A percentile compares a stretch with the other conserved stretches of the same genome.
These are phyloP conservation scores for Microcebus ravelobensis DNA, from an alignment of 2,113 vertebrate species.

Conservation along the genomic window DNA sequence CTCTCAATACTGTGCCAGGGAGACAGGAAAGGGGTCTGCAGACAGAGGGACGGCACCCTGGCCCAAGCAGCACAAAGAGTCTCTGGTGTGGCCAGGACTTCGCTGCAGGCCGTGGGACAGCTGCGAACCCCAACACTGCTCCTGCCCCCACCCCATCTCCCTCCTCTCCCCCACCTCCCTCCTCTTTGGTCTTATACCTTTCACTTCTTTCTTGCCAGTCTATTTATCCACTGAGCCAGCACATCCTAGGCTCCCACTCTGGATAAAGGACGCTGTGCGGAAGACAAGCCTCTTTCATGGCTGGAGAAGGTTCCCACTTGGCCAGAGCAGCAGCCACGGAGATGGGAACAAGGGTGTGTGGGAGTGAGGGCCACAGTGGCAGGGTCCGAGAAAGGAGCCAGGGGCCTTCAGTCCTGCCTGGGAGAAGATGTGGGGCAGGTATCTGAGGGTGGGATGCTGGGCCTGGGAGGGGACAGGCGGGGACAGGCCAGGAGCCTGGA, in stretches of 20 bases:
- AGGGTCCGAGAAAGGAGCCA: not conserved
- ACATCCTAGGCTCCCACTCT: not conserved
- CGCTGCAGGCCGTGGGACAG: not conserved
- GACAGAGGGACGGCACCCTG: not conserved
- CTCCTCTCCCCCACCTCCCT: not conserved
- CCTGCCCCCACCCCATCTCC: not conserved
- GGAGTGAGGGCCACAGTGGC: not conserved
- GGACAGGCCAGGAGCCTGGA: not conserved
- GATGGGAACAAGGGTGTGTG: not conserved
- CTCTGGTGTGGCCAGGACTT: not conserved
- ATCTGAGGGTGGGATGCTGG: not conserved
- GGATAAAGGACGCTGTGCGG: not conserved
- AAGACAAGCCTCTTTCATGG: not conserved
- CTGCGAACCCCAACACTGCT: not conserved
- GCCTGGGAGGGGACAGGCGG: not conserved
- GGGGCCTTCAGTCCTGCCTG: not conserved
- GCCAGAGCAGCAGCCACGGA: constrained; percentile 22
- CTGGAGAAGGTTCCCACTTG: not conserved
- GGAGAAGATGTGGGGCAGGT: not conserved
- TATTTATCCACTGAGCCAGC: not conserved
- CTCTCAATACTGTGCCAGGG: not conserved
- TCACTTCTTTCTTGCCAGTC: not conserved
- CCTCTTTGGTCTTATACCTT: not conserved
- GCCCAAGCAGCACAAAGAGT: not conserved
- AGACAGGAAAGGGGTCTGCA: not conserved